Evolutionary conservation across 2,888 invertebrate species (phyloP).

Genomic region (Cephus pulcher): DNA sequence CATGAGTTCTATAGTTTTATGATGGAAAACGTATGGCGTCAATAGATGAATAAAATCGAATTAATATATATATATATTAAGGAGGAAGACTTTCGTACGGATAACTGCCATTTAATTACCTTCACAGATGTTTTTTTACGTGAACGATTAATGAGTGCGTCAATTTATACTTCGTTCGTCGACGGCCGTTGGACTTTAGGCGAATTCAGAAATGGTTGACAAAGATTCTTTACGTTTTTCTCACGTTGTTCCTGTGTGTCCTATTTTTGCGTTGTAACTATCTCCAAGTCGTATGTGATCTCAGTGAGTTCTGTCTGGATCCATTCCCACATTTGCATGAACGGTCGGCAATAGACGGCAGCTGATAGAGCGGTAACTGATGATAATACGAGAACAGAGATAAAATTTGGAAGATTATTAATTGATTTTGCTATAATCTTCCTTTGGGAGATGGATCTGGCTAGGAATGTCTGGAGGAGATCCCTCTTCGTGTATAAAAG

Average conservation of each 20-base stretch:
- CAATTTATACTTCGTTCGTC: neutral
- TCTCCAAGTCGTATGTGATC: neutral
- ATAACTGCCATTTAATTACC: neutral
- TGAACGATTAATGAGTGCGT: neutral
- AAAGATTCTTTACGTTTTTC: neutral
- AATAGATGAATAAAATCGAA: neutral
- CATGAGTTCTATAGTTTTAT: too few relatives aligned
- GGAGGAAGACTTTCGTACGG: neutral
- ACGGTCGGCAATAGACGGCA: neutral
- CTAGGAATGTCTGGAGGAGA: conserved; percentile 52
- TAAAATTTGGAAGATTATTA: neutral
- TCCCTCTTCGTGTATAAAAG: conserved; percentile 53
- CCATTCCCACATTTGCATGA: neutral
- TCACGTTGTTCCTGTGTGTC: neutral
- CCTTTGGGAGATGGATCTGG: conserved; percentile 50
- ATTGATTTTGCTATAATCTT: neutral
- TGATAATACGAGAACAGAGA: neutral
- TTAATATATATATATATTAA: neutral
- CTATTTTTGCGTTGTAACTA: neutral
- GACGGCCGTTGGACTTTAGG: neutral
- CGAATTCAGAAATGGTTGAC: neutral
- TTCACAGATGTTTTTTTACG: neutral
- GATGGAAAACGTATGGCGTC: neutral
- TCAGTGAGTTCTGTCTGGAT: neutral
- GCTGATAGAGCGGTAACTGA: neutral